Evolutionary conservation across 2,888 invertebrate species (phyloP), one percentile per base, ranked within the genome.

Genomic region (Tetragonula carbonaria): DNA sequence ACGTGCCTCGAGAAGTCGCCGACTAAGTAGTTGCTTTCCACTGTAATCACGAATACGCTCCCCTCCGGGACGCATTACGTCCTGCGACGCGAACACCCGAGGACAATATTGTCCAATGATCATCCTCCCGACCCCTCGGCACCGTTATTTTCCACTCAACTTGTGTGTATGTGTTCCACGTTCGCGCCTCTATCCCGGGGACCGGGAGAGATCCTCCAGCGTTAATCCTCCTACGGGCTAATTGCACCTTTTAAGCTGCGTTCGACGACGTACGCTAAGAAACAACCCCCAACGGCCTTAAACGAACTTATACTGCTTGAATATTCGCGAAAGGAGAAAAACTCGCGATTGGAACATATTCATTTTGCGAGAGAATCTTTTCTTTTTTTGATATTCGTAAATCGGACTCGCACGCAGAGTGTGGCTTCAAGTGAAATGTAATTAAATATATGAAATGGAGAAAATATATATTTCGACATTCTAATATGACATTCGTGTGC

Each of bases 31-130:
- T 86, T 71, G 82, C 71, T 82, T 77, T 86, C 82, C 82, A 65
- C 78, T 67, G 81, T 82, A 86, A 89, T 88, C 88, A 87, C 80
- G 83, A 82, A 83, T 89, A 75, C 67, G 74, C 76, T 75, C 77
- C 67, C 75, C 74, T 55, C 53, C 66, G 87, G 53, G 74, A 63
- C 75, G 66, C 82, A 73, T 78, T 74, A 80, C 70, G 68, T 53
- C 63, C 71, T 73, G 45, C 63, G 65, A 80, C 70, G 55, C 62
- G 76, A 86, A 68, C 86, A 78, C 68, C 62, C 67, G 76, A 68
- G 72, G 74, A 87, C 88, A 71, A 75, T 84, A 87, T 84, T 78
- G 78, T 76, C 66, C 78, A 84, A 84, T 74, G 78, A 83, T 65
- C 77, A 55, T 65, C 53, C 71, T 68, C 68, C 65, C 78, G 55